Evolutionary conservation across 1,140 invertebrate genomes (phyloP).

Genomic region (Tachypleus tridentatus): DNA sequence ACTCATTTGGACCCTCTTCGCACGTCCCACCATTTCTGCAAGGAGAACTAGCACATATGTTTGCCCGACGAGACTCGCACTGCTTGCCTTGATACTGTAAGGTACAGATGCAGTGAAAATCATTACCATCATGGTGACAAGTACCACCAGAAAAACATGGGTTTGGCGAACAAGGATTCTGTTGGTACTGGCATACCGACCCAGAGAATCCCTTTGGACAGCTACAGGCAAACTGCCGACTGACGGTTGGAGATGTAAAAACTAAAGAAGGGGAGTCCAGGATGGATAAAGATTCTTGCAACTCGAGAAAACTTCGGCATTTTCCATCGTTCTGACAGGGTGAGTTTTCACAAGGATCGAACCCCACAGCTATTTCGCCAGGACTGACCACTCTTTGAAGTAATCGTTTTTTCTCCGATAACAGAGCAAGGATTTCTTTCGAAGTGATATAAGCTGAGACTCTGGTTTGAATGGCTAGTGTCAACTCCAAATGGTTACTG

Average conservation of each 20-base stretch:
- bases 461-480: slow-evolving; percentile 18
- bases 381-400: slow-evolving; percentile 1
- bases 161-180: slow-evolving; percentile 82
- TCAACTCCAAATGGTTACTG: slow-evolving; percentile 19
- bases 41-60: slow-evolving; percentile 66
- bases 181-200: slow-evolving; percentile 60
- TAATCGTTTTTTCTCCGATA: slow-evolving; percentile 5
- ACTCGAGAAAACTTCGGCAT: slow-evolving; percentile 56
- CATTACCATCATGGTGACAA: slow-evolving; percentile 64
- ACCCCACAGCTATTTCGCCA: slow-evolving; percentile 22
- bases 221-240: slow-evolving; percentile 61
- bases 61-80: slow-evolving; percentile 70
- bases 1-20: slow-evolving; percentile 67
- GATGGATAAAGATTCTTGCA: slow-evolving; percentile 46
- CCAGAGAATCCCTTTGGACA: slow-evolving; percentile 68
- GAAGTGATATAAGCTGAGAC: slow-evolving; percentile 16
- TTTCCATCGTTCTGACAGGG: slow-evolving; percentile 34
- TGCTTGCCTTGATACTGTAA: slow-evolving; percentile 58
- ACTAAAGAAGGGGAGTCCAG: slow-evolving; percentile 63
- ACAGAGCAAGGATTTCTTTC: slow-evolving; percentile 13
- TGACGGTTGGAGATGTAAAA: slow-evolving; percentile 61
- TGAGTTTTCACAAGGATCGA: slow-evolving; percentile 29
- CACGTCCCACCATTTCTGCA: slow-evolving; percentile 83
- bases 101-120: slow-evolving; percentile 70
- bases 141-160: slow-evolving; percentile 68